Evolutionary conservation across 2,888 invertebrate species (phyloP), one percentile per base, ranked within the genome.

Genomic region (Lasioglossum calceatum): DNA sequence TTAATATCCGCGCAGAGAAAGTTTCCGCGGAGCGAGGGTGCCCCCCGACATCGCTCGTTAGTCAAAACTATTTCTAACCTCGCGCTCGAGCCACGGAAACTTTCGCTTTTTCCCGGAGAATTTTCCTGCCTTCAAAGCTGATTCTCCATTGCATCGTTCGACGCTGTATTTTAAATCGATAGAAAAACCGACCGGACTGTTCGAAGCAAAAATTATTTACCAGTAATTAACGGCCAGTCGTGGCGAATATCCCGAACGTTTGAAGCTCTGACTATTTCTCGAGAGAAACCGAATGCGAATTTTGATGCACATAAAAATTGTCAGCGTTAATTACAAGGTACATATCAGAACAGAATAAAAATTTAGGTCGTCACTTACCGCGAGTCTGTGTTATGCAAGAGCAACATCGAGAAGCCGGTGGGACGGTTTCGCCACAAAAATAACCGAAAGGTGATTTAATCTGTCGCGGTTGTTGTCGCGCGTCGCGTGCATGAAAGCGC

Each of bases 381-480:
- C 7, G 67, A 2, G 32, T 7, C 32, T 27, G 23, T 10, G 1
- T 70, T n/a, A 70, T 70, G 23, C 23, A 39, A 70, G 70, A 23
- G 19, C 39, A 70, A 70, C 42, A 1, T 39, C 4, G 16, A 23
- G 23, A 3, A 0, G 10, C 23, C 39, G 1, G 16, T 2, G 32
- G 19, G 19, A 67, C 12, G 23, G 39, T 58, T 42, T 70, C 58
- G 36, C 44, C n/a, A 64, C 19, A 54, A 23, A 72, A 79, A 64
- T 54, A 64, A 76, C 70, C 8, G 14, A 3, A 8, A n/a, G 12
- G 27, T 4, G 16, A 23, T 3, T 23, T 23, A 58, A 23, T 12
- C 32, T 71, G 23, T 27, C 47, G 23, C 27, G 44, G n/a, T 78
- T 78, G 61, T 27, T 61, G 32, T 78, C 77, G 23, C 70, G 47